phyloP scores from a whole-genome alignment of 2,113 vertebrate genomes.

The Machaerirhynchus nigripectus region DNA sequence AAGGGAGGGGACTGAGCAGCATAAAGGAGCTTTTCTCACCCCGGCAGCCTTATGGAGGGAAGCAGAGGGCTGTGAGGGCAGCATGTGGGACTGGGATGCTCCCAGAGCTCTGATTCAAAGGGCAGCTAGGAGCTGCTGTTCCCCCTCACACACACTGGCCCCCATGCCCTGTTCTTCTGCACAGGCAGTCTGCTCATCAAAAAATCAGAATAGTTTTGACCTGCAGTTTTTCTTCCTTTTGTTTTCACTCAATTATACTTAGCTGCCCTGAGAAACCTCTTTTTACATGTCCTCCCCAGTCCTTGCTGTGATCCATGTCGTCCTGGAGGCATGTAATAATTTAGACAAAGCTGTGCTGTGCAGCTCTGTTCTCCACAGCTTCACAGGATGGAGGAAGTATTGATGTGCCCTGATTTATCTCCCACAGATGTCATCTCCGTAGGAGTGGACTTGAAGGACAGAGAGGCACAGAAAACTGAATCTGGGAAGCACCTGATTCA shows the following conservation, averaged over 20 bases:
- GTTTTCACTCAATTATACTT: background rate
- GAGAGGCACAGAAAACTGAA: slow-evolving; percentile 1
- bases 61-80: background rate
- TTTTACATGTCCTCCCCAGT: background rate
- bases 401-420: slow-evolving; percentile 23
- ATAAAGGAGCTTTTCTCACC: background rate
- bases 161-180: background rate
- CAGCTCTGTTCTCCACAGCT: slow-evolving; percentile 6
- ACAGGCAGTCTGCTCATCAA: background rate
- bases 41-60: background rate
- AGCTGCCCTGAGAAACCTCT: background rate
- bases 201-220: background rate
- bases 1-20: background rate
- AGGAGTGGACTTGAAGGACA: slow-evolving; percentile 47
- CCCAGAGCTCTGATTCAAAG: background rate
- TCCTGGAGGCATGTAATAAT: slow-evolving; percentile 35
- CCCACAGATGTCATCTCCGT: slow-evolving; percentile 54
- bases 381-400: background rate
- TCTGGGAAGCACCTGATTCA: background rate
- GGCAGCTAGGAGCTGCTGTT: background rate
- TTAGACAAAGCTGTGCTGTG: slow-evolving; percentile 14
- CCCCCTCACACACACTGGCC: background rate
- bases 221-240: background rate
- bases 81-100: background rate
- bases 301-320: slow-evolving; percentile 12